Evolutionary conservation across 2,888 invertebrate genomes (phyloP), one percentile per base, ranked within the genome.

Genomic region (Zygogramma bicolorata): DNA sequence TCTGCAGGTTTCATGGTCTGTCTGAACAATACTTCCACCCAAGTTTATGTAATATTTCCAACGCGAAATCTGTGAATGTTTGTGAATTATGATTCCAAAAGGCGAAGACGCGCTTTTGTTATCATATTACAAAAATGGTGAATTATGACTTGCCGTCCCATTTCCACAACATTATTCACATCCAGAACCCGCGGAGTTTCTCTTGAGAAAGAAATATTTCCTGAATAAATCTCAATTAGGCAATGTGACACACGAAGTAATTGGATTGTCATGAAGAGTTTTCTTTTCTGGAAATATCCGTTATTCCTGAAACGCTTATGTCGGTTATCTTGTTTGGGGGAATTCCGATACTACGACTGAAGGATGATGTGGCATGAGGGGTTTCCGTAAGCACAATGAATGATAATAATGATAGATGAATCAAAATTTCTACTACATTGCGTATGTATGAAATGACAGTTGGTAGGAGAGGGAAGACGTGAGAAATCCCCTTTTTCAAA

Each of bases 91-190:
- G 63, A 49, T 63, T 46, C 46, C 34, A 25, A 49, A 46, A 63
- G 63, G 63, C 49, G 63, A 40, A 29, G 29, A 69, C 68, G 68
- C 60, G 65, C 68, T 68, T 71, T 69, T 61, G 69, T 71, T 71
- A 71, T 69, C 68, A 58, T 65, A 71, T 69, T 65, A 69, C 71
- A 65, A 71, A 73, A 68, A 73, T 73, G 73, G 71, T 75, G 76
- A 71, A 73, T 76, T 73, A 74, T 73, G 73, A 72, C 75, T 73
- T 73, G 70, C 76, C 74, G 74, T 77, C 71, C 71, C 73, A 78
- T 78, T 78, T 75, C 75, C 72, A 70, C 73, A 69, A 69, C 74
- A 60, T 76, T 75, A 74, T 73, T 75, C 67, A 75, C 65, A 49
- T 58, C 29, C 29, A 29, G 63, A 18, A 18, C 25, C 20, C 63